Percentiles rank a stretch among this genome's conserved stretches.
Evolutionary conservation across 1,140 invertebrate species (phyloP).

Genomic region (Brachionus calyciflorus): DNA sequence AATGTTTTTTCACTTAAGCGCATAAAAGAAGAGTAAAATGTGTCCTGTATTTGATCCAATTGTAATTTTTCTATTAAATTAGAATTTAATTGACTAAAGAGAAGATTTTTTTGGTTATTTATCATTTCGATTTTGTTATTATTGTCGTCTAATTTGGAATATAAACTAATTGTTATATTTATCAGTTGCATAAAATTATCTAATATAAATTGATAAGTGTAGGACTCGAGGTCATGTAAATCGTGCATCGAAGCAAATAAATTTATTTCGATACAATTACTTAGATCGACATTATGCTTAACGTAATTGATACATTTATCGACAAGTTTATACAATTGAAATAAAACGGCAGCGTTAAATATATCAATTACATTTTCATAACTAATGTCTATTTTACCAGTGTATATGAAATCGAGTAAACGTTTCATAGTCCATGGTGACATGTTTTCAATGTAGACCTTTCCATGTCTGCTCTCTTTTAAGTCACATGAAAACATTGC

Average conservation of each 20-base stretch:
- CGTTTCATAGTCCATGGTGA: slow-evolving; percentile 59
- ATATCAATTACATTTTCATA: slow-evolving; percentile 60
- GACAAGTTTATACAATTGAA: slow-evolving; percentile 61
- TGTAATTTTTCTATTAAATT: slow-evolving; percentile 55
- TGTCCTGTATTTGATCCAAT: slow-evolving; percentile 56
- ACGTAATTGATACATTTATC: slow-evolving; percentile 58
- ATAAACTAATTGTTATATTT: background rate
- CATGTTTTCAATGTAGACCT: slow-evolving; percentile 55
- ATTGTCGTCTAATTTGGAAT: slow-evolving; percentile 26
- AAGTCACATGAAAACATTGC: slow-evolving; percentile 63
- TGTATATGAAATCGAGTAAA: slow-evolving; percentile 61
- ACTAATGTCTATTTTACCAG: slow-evolving; percentile 58
- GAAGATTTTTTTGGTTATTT: slow-evolving; percentile 48
- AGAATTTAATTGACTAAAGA: slow-evolving; percentile 47
- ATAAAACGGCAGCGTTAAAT: slow-evolving; percentile 59
- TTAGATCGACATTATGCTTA: slow-evolving; percentile 56
- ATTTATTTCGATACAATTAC: slow-evolving; percentile 61
- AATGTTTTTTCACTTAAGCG: slow-evolving; percentile 30
- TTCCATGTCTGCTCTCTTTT: slow-evolving; percentile 56
- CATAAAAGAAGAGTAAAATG: slow-evolving; percentile 50
- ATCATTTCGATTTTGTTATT: background rate
- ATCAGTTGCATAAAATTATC: slow-evolving; percentile 54
- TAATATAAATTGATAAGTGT: slow-evolving; percentile 54
- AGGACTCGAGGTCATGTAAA: slow-evolving; percentile 55
- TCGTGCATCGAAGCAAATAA: slow-evolving; percentile 58